A percentile compares a stretch with the other conserved stretches of the same genome.
Conservation (phyloP, 2,113 vertebrate genomes). For the Phocoena sinus region DNA sequence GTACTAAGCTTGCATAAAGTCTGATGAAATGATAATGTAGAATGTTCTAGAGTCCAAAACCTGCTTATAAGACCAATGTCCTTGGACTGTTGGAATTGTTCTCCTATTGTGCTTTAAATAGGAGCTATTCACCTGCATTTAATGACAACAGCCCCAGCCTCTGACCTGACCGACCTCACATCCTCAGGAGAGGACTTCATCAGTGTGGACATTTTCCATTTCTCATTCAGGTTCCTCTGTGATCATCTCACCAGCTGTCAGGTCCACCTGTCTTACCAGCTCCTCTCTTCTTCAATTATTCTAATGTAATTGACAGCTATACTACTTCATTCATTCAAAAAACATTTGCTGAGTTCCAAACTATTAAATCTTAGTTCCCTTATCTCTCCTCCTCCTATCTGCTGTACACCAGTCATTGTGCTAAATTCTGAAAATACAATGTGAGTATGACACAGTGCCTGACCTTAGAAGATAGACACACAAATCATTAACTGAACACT, state of each 20-base stretch:
- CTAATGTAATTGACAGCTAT: neutral
- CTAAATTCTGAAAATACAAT: neutral
- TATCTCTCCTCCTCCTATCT: neutral
- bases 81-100: neutral
- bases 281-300: neutral
- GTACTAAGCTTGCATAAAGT: neutral
- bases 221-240: neutral
- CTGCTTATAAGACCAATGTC: neutral
- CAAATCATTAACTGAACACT: neutral
- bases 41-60: neutral
- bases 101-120: neutral
- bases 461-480: neutral
- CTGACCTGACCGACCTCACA: neutral
- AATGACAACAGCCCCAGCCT: neutral
- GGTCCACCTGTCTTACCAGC: neutral
- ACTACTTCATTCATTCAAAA: neutral
- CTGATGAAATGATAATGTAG: neutral
- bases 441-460: neutral
- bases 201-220: neutral
- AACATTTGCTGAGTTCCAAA: neutral
- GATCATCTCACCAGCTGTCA: neutral
- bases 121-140: neutral
- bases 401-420: neutral
- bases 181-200: neutral
- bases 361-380: neutral